Conservation (phyloP, 2,113 vertebrate species). For the Heptranchias perlo region DNA sequence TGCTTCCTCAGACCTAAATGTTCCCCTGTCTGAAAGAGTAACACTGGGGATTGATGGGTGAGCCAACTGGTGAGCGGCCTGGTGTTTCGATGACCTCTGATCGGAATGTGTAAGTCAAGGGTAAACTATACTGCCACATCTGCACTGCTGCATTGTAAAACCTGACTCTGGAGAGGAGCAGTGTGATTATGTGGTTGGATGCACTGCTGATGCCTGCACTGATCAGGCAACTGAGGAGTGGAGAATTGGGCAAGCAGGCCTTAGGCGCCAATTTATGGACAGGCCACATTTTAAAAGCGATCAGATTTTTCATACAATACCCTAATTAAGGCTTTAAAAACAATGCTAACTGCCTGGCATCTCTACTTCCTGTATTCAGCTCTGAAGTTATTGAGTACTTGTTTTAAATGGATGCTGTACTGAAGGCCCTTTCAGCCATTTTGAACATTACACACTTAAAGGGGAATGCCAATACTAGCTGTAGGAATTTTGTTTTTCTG, state of each 20-base stretch:
- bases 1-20: neutral
- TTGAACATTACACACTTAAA: neutral
- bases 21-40: conserved; percentile 10
- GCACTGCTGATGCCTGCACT: neutral
- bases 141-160: neutral
- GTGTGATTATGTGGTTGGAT: conserved; percentile 22
- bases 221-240: neutral
- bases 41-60: neutral
- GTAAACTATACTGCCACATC: neutral
- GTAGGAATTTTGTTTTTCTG: neutral
- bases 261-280: neutral
- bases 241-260: neutral
- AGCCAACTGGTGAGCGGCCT: neutral
- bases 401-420: neutral
- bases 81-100: conserved; percentile 23
- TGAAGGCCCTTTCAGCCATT: neutral
- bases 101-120: conserved; percentile 1
- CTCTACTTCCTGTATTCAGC: neutral
- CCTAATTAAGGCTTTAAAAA: neutral
- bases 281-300: neutral
- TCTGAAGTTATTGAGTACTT: neutral
- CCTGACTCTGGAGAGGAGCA: neutral
- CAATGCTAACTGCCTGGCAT: too few relatives aligned
- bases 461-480: neutral
- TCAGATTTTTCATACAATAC: neutral